Percentiles rank a stretch among this genome's conserved stretches.
Evolutionary conservation across 1,140 invertebrate species (phyloP).

Genomic region (Bombus polaris): DNA sequence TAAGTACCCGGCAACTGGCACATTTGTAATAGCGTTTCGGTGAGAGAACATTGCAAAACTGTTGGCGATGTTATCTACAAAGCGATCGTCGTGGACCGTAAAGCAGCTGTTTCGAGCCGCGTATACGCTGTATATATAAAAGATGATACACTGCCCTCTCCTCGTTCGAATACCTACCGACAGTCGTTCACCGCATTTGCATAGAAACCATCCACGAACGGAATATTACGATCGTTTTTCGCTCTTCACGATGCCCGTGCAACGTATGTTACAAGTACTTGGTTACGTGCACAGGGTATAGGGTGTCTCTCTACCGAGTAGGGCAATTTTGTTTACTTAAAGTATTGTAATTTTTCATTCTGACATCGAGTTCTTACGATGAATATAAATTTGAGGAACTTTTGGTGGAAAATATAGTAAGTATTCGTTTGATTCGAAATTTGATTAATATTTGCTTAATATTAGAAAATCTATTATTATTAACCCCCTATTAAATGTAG

Average conservation of each 20-base stretch:
- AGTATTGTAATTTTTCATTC: too few species aligned
- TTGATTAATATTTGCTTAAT: background rate
- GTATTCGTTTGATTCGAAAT: background rate
- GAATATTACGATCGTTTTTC: slow-evolving; percentile 65
- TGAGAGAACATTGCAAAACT: slow-evolving; percentile 17
- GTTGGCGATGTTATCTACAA: slow-evolving; percentile 49
- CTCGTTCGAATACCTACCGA: slow-evolving; percentile 58
- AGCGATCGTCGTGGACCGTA: slow-evolving; percentile 46
- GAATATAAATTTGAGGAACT: background rate
- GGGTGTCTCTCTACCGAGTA: background rate
- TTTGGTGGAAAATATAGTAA: background rate
- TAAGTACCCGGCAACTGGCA: slow-evolving; percentile 19
- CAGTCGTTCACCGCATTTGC: slow-evolving; percentile 63
- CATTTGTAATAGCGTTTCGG: slow-evolving; percentile 59
- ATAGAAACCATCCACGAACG: slow-evolving; percentile 63
- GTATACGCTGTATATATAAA: slow-evolving; percentile 39
- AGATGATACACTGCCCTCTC: slow-evolving; percentile 58
- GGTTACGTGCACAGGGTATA: slow-evolving; percentile 15
- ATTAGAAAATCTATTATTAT: background rate
- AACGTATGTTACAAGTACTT: slow-evolving; percentile 41
- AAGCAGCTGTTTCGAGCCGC: slow-evolving; percentile 48
- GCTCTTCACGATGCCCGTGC: slow-evolving; percentile 30
- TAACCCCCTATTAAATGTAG: too few species aligned
- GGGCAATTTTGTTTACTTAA: too few species aligned
- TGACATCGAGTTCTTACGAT: background rate